Conservation (phyloP, 2,797 vertebrate species). For the Garrulus glandarius region DNA sequence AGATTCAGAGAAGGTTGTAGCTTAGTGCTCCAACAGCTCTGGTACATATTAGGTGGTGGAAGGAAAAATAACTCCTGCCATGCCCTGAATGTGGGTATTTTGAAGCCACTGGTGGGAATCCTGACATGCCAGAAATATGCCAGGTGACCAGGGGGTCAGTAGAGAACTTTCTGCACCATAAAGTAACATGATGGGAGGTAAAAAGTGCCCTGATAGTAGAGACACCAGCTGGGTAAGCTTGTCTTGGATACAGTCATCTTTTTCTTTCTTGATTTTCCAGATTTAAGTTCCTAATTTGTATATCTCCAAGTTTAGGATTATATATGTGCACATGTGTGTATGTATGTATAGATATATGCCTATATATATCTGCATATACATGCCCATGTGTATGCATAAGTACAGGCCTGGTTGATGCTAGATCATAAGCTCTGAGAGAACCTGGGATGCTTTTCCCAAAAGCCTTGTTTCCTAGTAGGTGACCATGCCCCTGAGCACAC, state of each 20-base stretch:
- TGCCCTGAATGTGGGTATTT: not conserved
- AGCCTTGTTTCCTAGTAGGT: not conserved
- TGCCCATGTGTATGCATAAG: accelerated
- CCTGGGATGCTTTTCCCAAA: not conserved
- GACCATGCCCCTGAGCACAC: too few species aligned
- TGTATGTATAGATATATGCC: too few species aligned
- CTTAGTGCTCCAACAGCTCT: not conserved
- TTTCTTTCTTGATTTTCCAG: not conserved
- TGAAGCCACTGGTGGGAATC: not conserved
- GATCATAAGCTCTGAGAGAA: not conserved
- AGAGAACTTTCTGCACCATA: not conserved
- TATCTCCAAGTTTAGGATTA: not conserved
- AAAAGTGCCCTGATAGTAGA: not conserved
- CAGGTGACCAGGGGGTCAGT: not conserved
- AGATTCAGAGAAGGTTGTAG: not conserved
- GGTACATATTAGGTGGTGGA: not conserved
- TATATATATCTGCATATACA: accelerated
- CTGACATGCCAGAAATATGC: not conserved
- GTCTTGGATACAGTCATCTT: not conserved
- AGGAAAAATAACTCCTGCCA: not conserved
- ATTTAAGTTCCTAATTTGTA: not conserved
- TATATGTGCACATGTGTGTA: accelerated
- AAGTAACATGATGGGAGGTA: not conserved
- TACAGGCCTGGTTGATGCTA: not conserved
- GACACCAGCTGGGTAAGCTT: not conserved